A percentile compares a stretch with the other conserved stretches of the same genome.
Conservation (phyloP, 2,797 vertebrate genomes). For the Brachymystax lenok region DNA sequence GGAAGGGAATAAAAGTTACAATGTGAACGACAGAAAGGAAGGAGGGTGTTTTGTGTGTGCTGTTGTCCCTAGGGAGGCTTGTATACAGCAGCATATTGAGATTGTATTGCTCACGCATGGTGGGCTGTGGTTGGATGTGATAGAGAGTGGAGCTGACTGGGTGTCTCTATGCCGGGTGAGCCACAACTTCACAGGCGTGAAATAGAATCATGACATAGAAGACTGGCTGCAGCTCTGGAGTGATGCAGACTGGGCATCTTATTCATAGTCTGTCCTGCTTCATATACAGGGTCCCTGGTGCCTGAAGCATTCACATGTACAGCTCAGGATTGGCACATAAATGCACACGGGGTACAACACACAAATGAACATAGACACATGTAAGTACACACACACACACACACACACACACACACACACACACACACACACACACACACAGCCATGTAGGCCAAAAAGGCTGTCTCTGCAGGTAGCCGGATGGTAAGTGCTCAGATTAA, state of each 20-base stretch:
- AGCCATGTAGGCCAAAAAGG: too few relatives aligned
- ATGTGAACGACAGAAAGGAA: too few relatives aligned
- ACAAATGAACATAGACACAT: neutral
- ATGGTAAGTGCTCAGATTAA: conserved; percentile 1
- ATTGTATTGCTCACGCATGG: neutral
- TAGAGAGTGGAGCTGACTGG: conserved; percentile 23
- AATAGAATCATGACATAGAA: neutral
- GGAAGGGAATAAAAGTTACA: neutral
- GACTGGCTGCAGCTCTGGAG: neutral
- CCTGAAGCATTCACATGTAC: neutral
- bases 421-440: too few relatives aligned
- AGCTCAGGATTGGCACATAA: neutral
- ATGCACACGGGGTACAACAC: neutral
- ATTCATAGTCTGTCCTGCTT: neutral
- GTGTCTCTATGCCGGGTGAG: neutral
- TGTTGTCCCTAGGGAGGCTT: conserved; percentile 4
- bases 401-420: neutral
- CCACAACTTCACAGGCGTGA: conserved; percentile 17
- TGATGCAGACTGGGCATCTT: neutral
- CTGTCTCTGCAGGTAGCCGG: too few relatives aligned
- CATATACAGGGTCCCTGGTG: neutral
- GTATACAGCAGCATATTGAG: neutral
- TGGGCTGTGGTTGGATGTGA: conserved; percentile 9
- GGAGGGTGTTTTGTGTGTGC: neutral
- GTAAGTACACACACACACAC: neutral